Evolutionary conservation across 2,113 vertebrate species (phyloP), one percentile per base, ranked within the genome.

Genomic region (Lampris megalopsis): DNA sequence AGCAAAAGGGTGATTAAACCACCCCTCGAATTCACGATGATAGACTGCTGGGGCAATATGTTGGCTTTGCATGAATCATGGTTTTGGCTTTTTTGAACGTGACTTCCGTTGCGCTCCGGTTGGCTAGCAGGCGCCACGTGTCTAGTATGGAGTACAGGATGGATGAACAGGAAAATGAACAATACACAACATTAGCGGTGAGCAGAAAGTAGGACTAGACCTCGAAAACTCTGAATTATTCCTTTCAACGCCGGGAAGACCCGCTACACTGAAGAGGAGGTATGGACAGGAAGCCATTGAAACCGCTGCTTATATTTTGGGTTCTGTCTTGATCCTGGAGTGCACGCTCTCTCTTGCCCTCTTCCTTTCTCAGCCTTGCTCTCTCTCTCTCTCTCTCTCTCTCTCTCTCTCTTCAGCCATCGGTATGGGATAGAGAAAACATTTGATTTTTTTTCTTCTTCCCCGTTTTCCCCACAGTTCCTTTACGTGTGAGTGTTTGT

Each of bases 361-460:
- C 61, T n/a, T 37, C 37, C 64, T 9, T 35, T 35, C 53, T 47
- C 47, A 9, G 6, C 43, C 13, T 47, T 7, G 35, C 35, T 13
- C 40, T 9, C 58, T 62, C 48, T 76, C 57, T 48, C 54, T 48
- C 38, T 64, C 8, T 49, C n/a, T 67, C 37, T 49, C 47, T 45
- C 50, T 41, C 41, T 43, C 59, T 66, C 59, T 77, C 9, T n/a
- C 8, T 59, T 52, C 35, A n/a, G 42, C 9, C 75, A 58, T 81
- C 75, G 73, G 74, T 68, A 86, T 64, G 73, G 67, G 68, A 82
- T 7, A 72, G 61, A 79, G 82, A 82, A 80, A 73, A 79, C 69
- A 78, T 82, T 77, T 41, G 49, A 79, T 61, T 78, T 82, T 79
- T 40, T 50, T 13, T 66, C 4, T 53, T 13, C 11, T 49, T 4